phyloP scores from a whole-genome alignment of 2,888 invertebrate genomes.

The Drosophila barbarae region DNA sequence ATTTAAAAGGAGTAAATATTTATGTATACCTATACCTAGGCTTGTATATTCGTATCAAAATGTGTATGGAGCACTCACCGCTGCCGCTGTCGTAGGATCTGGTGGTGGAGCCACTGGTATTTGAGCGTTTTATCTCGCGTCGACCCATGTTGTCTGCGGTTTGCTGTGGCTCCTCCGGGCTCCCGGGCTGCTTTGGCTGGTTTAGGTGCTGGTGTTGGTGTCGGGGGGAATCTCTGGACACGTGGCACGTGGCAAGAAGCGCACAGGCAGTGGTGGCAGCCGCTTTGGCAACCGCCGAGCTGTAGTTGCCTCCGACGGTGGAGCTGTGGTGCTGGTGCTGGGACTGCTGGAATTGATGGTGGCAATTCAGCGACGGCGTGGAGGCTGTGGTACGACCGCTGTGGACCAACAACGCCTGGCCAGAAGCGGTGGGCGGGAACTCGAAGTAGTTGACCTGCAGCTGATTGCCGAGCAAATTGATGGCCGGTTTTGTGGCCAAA shows the following conservation, averaged over 20 bases:
- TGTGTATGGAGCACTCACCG: constrained; percentile 68
- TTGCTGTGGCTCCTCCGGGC: constrained; percentile 28
- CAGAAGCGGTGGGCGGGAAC: constrained; percentile 61
- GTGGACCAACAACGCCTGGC: constrained; percentile 47
- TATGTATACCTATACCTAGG: too few relatives aligned
- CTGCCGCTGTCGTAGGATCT: constrained; percentile 78
- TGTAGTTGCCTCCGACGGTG: constrained; percentile 36
- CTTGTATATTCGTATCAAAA: background rate
- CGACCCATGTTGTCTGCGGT: constrained; percentile 76
- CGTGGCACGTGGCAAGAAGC: constrained; percentile 66
- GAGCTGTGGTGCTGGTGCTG: constrained; percentile 12
- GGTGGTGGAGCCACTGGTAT: constrained; percentile 77
- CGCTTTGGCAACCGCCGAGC: constrained; percentile 61
- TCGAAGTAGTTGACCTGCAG: constrained; percentile 75
- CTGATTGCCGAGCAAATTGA: constrained; percentile 69
- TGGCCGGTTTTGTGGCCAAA: constrained; percentile 59
- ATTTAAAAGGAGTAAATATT: too few relatives aligned
- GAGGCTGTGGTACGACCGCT: constrained; percentile 53
- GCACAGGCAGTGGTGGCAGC: constrained; percentile 65
- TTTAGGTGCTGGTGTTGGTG: constrained; percentile 42
- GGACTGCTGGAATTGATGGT: constrained; percentile 16
- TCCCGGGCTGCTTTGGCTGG: constrained; percentile 30
- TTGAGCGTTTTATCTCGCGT: constrained; percentile 80
- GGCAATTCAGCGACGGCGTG: constrained; percentile 61
- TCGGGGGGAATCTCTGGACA: constrained; percentile 46